phyloP scores from a whole-genome alignment of 2,797 vertebrate species.

The Notolabrus celidotus region DNA sequence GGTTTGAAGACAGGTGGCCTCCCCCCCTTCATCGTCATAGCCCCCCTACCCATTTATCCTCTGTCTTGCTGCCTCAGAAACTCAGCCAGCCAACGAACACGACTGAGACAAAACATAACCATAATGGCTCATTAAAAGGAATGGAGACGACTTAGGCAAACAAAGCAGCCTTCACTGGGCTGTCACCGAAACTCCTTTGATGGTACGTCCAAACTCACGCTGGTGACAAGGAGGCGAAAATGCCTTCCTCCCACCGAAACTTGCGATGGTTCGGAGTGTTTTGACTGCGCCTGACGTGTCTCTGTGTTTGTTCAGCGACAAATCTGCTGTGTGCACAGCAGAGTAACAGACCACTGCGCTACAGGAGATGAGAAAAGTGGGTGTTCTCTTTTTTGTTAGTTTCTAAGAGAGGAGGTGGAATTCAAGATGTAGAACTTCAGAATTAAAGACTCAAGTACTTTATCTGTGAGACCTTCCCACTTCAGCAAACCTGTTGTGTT shows the following conservation, averaged over 20 bases:
- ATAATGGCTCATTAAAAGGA: constrained; percentile 86
- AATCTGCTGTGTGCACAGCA: constrained; percentile 63
- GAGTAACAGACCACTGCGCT: constrained; percentile 65
- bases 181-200: constrained; percentile 81
- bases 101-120: constrained; percentile 81
- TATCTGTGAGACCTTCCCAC: constrained; percentile 3
- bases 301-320: constrained; percentile 74
- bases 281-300: constrained; percentile 64
- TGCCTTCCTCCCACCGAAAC: constrained; percentile 73
- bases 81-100: constrained; percentile 81
- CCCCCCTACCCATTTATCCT: constrained; percentile 52
- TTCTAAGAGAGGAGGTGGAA: constrained; percentile 30
- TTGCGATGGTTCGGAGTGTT: constrained; percentile 61
- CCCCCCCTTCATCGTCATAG: background rate
- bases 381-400: constrained; percentile 25
- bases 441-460: background rate
- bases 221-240: constrained; percentile 75
- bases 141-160: constrained; percentile 82
- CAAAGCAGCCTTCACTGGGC: constrained; percentile 83
- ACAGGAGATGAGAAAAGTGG: constrained; percentile 23
- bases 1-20: constrained; percentile 50
- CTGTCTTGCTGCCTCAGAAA: constrained; percentile 72
- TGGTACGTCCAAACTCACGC: constrained; percentile 71
- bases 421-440: constrained; percentile 25
- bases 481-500: background rate